A percentile compares a stretch with the other conserved stretches of the same genome.
Evolutionary conservation across 2,888 invertebrate genomes (phyloP).

Genomic region (Lepidonotus clava): DNA sequence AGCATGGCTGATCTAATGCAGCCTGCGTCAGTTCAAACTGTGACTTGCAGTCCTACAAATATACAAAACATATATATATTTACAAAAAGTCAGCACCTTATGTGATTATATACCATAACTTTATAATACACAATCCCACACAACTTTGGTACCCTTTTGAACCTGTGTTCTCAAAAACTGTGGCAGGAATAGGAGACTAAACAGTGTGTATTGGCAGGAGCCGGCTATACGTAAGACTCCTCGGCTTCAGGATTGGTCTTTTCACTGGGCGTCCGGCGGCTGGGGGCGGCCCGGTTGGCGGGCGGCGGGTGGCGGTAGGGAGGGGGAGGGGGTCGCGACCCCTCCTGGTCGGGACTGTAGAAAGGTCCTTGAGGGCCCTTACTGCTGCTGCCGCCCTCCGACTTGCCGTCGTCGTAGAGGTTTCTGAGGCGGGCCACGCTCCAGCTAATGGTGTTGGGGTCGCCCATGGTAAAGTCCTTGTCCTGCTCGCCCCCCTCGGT

Average conservation of each 20-base stretch:
- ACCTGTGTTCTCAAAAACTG: neutral
- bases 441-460: slow-evolving; percentile 55
- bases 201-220: neutral
- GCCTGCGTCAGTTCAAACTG: neutral
- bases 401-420: slow-evolving; percentile 55
- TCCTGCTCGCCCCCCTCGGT: neutral
- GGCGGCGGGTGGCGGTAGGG: slow-evolving; percentile 52
- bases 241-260: slow-evolving; percentile 44
- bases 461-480: slow-evolving; percentile 34
- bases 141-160: slow-evolving; percentile 12
- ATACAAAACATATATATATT: neutral
- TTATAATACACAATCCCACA: slow-evolving; percentile 17
- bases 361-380: neutral
- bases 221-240: slow-evolving; percentile 36
- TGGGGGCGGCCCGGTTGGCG: neutral
- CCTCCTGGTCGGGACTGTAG: slow-evolving; percentile 17
- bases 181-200: slow-evolving; percentile 32
- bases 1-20: too few species aligned
- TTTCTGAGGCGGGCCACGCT: slow-evolving; percentile 59
- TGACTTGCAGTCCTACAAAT: slow-evolving; percentile 20
- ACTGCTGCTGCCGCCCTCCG: neutral
- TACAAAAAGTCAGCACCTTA: slow-evolving; percentile 27
- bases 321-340: slow-evolving; percentile 35
- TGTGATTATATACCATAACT: neutral
- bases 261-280: neutral